Conservation (phyloP, 1,140 invertebrate species). For the Drosophila kikkawai region DNA sequence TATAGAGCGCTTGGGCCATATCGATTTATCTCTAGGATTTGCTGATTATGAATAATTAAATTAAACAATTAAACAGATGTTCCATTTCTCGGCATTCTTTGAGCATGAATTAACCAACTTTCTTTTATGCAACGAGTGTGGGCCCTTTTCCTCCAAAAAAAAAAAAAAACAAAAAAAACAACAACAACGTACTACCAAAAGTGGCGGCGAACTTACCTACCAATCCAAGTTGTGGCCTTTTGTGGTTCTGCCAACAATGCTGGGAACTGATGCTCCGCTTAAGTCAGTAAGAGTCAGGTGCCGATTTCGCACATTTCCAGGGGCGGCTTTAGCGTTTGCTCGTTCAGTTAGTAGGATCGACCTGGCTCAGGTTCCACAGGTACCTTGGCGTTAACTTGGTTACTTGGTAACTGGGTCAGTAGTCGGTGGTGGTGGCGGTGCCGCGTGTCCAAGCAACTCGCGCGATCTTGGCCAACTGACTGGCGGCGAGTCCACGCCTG, state of each 20-base stretch:
- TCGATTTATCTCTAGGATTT: conserved; percentile 5
- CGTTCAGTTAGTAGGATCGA: conserved; percentile 26
- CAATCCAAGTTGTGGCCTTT: conserved; percentile 17
- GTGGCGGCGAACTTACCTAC: conserved; percentile 47
- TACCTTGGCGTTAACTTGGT: conserved; percentile 7
- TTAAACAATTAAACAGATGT: conserved; percentile 11
- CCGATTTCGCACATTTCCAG: conserved; percentile 41
- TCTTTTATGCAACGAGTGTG: conserved; percentile 13
- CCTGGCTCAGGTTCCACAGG: neutral
- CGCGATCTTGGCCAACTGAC: conserved; percentile 73
- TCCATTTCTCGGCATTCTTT: conserved; percentile 5
- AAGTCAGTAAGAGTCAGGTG: conserved; percentile 31
- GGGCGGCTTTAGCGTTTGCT: conserved; percentile 14
- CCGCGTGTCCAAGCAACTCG: conserved; percentile 68
- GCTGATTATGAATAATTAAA: conserved; percentile 11
- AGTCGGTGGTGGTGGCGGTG: conserved; percentile 9
- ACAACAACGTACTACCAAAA: conserved; percentile 5
- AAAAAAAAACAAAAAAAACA: neutral
- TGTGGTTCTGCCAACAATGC: conserved; percentile 1
- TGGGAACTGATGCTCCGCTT: conserved; percentile 13
- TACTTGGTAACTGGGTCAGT: conserved; percentile 18
- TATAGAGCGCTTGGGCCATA: neutral
- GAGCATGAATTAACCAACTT: conserved; percentile 25
- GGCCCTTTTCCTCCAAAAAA: neutral
- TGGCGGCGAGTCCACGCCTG: conserved; percentile 44